Base-by-base conservation (phyloP, 2,797 vertebrate genomes). In the Aldrovandia affinis region DNA sequence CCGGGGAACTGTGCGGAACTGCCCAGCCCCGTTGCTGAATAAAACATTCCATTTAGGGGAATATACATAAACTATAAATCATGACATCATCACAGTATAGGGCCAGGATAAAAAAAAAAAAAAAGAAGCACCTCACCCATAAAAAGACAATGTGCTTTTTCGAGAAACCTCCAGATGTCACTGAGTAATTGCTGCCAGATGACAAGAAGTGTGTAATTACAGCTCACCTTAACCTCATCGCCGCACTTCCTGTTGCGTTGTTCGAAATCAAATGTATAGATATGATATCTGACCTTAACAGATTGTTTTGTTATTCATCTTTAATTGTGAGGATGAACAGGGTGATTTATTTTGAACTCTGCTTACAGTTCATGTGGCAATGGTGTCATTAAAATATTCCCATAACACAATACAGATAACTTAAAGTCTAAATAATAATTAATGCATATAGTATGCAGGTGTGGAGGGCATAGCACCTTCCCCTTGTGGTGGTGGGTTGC, bases 31-130 rank as follows among this genome's bases (percentile, higher is more conserved):
- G 89, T 79, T 86, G 86, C 90, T 92, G 91, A 94, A 93, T 92
- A 93, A 94, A 94, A 92, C 90, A 91, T 92, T 87, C 89, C 90
- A 91, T 92, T 92, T 91, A 91, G 86, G 89, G 84, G 86, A 86
- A 89, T 85, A 87, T 86, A 88, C 88, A 85, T 84, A 84, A 82
- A 59, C 86, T 84, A 92, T 93, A 92, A 93, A 93, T 92, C 90
- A 73, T 61, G 85, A 88, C 87, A 85, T 83, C 79, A 61, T 86
- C 85, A 85, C 83, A 80, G 39, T 59, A 33, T 50, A 10, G 25
- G 52, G 28, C 47, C n/a, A 1, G 65, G 22, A 20, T 77, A 73
- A 39, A 70, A 20, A 39, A 7, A 15, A 61, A 20, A 61, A 73
- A 39, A 70, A 20, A 39, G n/a, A 15, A 61, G 59, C 57, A 9